phyloP scores from a whole-genome alignment of 2,113 vertebrate species.

The Pedetes capensis region DNA sequence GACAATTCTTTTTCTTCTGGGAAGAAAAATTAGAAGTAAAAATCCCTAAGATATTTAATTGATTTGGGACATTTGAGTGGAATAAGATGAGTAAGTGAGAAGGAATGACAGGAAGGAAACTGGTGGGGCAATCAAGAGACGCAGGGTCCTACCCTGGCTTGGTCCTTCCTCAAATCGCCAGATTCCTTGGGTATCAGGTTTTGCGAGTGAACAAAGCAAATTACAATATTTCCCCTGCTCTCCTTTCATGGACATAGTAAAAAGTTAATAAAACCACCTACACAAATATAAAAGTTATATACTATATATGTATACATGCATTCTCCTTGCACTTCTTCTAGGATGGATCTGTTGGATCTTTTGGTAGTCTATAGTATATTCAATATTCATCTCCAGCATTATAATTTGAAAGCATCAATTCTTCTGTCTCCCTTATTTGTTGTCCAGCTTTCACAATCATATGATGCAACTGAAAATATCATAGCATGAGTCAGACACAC shows the following conservation, averaged over 20 bases:
- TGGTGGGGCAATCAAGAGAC: background rate
- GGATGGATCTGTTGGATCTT: no score
- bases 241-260: background rate
- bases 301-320: background rate
- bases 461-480: no score
- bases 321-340: no score
- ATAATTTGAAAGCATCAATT: no score
- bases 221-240: background rate
- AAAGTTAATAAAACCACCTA: background rate
- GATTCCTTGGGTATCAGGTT: background rate
- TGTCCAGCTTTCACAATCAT: no score
- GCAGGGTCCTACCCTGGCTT: fast-evolving
- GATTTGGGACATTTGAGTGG: background rate
- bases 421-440: no score
- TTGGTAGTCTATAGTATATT: no score
- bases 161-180: background rate
- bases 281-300: background rate
- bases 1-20: background rate
- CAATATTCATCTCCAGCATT: no score
- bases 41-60: background rate
- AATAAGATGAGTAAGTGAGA: background rate
- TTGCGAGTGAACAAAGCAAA: background rate
- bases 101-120: background rate
- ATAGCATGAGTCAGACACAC: no score
- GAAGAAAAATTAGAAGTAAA: slow-evolving; percentile 16